phyloP scores from a whole-genome alignment of 2,888 invertebrate genomes.

The Heliconius sara region DNA sequence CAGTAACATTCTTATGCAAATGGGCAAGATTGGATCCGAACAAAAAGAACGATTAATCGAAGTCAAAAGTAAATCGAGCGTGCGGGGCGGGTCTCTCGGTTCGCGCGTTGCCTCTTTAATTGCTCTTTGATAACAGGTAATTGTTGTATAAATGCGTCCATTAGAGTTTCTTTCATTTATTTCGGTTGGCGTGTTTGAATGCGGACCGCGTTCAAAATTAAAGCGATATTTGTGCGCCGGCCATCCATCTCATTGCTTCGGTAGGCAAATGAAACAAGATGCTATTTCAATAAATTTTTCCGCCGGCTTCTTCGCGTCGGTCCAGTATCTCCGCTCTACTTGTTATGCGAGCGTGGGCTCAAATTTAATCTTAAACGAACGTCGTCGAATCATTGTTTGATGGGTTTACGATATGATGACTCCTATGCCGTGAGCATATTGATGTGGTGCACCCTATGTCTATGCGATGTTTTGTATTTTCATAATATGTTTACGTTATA shows the following conservation, averaged over 20 bases:
- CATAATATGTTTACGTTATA: neutral
- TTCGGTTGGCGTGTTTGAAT: constrained; percentile 60
- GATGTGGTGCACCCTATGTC: constrained; percentile 27
- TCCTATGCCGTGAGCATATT: constrained; percentile 40
- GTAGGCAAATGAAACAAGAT: constrained; percentile 37
- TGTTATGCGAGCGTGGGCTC: constrained; percentile 67
- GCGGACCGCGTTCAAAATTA: constrained; percentile 59
- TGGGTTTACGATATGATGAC: constrained; percentile 57
- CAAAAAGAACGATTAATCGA: constrained; percentile 76
- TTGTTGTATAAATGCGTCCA: constrained; percentile 73
- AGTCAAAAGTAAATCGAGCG: constrained; percentile 75
- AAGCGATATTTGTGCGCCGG: constrained; percentile 33
- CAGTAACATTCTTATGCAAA: constrained; percentile 74
- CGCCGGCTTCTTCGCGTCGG: constrained; percentile 24
- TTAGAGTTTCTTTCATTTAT: constrained; percentile 67
- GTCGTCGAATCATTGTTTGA: constrained; percentile 59
- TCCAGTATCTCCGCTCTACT: constrained; percentile 48
- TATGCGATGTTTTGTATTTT: neutral
- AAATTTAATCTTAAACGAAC: constrained; percentile 62
- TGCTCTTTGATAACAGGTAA: constrained; percentile 75
- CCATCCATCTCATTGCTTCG: constrained; percentile 30
- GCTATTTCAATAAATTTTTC: constrained; percentile 31
- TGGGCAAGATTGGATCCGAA: constrained; percentile 68
- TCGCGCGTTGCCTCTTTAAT: constrained; percentile 72
- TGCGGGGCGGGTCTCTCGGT: constrained; percentile 64